A percentile compares a stretch with the other conserved stretches of the same genome.
Conservation (phyloP, 1,140 invertebrate genomes). For the Formica selysi region DNA sequence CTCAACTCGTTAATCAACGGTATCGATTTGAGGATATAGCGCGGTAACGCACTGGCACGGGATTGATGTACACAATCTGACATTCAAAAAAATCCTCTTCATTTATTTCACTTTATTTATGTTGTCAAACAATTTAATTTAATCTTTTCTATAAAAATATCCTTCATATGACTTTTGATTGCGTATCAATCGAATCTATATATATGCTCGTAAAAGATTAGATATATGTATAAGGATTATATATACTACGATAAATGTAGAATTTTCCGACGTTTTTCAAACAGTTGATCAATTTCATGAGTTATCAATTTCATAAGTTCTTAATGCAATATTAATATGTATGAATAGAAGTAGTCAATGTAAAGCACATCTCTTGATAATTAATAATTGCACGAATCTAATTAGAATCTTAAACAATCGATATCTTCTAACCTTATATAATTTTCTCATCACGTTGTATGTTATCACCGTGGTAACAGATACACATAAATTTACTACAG, state of each 20-base stretch:
- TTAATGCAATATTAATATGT: background rate
- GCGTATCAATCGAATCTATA: background rate
- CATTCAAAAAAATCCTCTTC: background rate
- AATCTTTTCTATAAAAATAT: background rate
- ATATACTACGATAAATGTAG: no score
- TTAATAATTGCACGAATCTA: background rate
- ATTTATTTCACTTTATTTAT: conserved; percentile 1
- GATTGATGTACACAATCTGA: background rate
- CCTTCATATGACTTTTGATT: background rate
- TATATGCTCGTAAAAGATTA: background rate
- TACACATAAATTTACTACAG: background rate
- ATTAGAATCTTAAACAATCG: conserved; percentile 23
- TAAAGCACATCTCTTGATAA: background rate
- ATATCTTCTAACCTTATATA: conserved; percentile 11
- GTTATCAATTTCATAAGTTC: background rate
- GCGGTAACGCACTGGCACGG: background rate
- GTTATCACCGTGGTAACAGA: background rate
- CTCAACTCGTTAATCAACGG: background rate
- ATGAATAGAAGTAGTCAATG: background rate
- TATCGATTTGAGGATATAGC: background rate
- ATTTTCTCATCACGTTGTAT: background rate
- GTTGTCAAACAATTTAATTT: background rate
- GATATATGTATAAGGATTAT: no score
- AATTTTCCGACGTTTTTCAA: background rate
- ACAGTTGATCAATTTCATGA: background rate